Evolutionary conservation across 2,888 invertebrate species (phyloP), one percentile per base, ranked within the genome.

Genomic region (Plagiodera versicolora): DNA sequence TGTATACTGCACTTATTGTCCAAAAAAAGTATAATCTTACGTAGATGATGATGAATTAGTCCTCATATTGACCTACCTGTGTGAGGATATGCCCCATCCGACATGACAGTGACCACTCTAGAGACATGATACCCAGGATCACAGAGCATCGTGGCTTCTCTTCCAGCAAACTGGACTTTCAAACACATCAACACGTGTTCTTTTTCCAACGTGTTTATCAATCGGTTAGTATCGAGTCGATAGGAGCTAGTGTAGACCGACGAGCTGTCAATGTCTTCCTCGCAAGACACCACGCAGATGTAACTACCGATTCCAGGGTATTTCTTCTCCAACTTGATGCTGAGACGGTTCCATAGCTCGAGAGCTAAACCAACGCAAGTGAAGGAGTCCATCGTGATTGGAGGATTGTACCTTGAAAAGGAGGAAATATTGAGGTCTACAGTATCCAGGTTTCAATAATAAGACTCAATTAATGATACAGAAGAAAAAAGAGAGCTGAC

Each of bases 111-210:
- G 63, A 95, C 86, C 59, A 91, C 89, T 63, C 93, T 84, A 45
- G 91, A 89, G 63, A 95, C 90, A 79, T 95, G 95, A 81, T 95
- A 95, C 16, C 95, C 95, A 0, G 95, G 94, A 83, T 95, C 95
- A 44, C 94, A 86, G 18, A 95, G 85, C 81, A 95, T 81, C 52
- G 91, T 83, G 28, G 94, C 95, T 0, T 82, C 80, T 39, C 95
- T 85, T 28, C 89, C 91, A 51, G 86, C 88, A 58, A 94, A 86
- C 68, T 84, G 81, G 62, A 94, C 84, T 70, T 87, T 88, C 75
- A 94, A 83, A 63, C 90, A 90, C 60, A 91, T 89, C 81, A 94
- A 85, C 46, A 93, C 92, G 79, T 95, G 95, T 78, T 95, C 95
- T 80, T 94, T 95, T 80, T 94, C 94, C 39, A 87, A 84, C 66